phyloP scores from a whole-genome alignment of 2,113 vertebrate genomes.

The Numida meleagris region DNA sequence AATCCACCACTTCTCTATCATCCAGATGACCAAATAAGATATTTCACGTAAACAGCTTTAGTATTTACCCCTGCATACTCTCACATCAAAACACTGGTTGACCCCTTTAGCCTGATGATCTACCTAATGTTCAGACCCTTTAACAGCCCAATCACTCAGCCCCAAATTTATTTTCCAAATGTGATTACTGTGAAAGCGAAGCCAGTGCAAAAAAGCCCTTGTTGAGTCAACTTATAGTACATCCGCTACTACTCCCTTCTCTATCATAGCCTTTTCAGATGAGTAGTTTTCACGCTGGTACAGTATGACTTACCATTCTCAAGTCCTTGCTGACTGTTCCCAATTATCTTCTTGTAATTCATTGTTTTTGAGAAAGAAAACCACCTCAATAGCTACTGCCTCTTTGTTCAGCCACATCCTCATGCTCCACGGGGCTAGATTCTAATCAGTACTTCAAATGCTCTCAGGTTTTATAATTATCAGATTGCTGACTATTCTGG shows the following conservation, averaged over 20 bases:
- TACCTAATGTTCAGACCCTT: not conserved
- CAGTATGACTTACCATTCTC: not conserved
- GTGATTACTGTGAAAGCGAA: not conserved
- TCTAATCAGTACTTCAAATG: not conserved
- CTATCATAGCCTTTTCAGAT: not conserved
- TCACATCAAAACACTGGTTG: not conserved
- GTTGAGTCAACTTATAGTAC: not conserved
- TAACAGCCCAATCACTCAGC: not conserved
- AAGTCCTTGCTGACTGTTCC: not conserved
- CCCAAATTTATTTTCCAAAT: not conserved
- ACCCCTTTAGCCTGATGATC: not conserved
- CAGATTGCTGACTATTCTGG: not conserved
- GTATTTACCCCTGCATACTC: not conserved
- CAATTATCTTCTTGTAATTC: not conserved
- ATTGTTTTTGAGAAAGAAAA: not conserved
- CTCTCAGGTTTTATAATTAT: not conserved
- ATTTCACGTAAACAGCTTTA: not conserved
- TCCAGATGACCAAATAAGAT: not conserved
- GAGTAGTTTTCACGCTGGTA: not conserved
- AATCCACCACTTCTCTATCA: not conserved
- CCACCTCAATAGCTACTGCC: not conserved
- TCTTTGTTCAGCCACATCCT: not conserved
- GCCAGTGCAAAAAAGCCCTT: not conserved
- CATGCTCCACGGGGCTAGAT: not conserved
- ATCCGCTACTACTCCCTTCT: not conserved